phyloP scores from a whole-genome alignment of 2,113 vertebrate species.

The Seriola dumerili region DNA sequence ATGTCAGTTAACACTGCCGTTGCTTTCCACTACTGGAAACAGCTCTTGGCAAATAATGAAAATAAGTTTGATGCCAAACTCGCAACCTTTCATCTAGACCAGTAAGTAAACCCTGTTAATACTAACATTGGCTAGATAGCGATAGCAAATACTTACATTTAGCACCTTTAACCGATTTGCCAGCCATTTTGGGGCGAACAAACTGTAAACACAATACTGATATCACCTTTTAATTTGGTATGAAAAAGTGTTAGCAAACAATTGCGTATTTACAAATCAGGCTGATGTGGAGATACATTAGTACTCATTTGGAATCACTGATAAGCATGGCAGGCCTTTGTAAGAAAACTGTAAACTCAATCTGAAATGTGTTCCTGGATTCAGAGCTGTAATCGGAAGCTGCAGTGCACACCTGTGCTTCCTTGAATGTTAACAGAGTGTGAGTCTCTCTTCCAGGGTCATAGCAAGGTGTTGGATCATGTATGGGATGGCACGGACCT shows the following conservation, averaged over 20 bases:
- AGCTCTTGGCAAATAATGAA: too few species aligned
- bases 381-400: neutral
- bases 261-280: neutral
- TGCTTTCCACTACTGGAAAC: too few species aligned
- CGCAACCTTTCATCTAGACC: too few species aligned
- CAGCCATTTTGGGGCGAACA: neutral
- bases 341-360: neutral
- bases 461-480: slow-evolving; percentile 10
- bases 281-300: neutral
- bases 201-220: too few species aligned
- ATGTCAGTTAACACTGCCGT: too few species aligned
- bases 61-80: too few species aligned
- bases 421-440: slow-evolving; percentile 10
- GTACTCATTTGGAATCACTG: neutral
- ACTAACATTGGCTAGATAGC: too few species aligned
- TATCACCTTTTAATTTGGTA: too few species aligned
- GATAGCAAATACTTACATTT: too few species aligned
- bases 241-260: neutral
- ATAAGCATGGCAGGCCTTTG: neutral
- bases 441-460: slow-evolving; percentile 1
- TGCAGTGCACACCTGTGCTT: neutral
- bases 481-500: neutral
- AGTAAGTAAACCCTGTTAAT: too few species aligned
- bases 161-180: neutral
- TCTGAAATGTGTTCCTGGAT: slow-evolving; percentile 4